These are phyloP conservation scores for Drosophila melanogaster DNA, from an alignment of 1,140 invertebrate species.

Conservation along the genomic window Release_6_plus_ISO1_MT NT_033777.3:7621501-7622000, in stretches of 20 bases:
- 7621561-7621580: no score
- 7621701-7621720: no score
- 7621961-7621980: constrained; percentile 29
- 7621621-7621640: neutral
- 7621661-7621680: neutral
- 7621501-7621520: no score
- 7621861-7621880: neutral
- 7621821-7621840: constrained; percentile 21
- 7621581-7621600: no score
- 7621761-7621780: constrained; percentile 22
- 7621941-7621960: constrained; percentile 23
- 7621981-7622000: constrained; percentile 27
- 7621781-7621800: constrained; percentile 29
- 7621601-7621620: neutral
- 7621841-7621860: constrained; percentile 21
- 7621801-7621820: constrained; percentile 31
- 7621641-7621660: neutral
- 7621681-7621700: neutral
- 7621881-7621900: constrained; percentile 55
- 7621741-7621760: constrained; percentile 9
- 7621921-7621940: constrained; percentile 55
- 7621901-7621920: constrained; percentile 76
- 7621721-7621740: constrained; percentile 17
- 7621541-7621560: neutral
- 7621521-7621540: no score